Conservation (phyloP, 2,888 invertebrate species). For the Caenorhabditis imperialis region DNA sequence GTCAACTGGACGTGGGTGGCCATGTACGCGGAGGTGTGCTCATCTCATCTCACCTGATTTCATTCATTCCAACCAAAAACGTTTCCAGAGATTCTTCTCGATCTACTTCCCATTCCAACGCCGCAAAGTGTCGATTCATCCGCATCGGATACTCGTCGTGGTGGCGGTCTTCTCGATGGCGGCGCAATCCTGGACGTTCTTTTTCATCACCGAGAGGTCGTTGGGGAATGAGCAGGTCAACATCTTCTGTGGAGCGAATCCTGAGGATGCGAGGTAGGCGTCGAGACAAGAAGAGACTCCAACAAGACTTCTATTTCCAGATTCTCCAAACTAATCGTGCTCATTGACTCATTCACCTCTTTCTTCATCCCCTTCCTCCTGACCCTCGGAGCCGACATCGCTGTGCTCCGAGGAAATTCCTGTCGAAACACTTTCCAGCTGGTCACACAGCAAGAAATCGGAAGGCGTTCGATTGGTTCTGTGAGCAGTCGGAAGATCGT, state of each 20-base stretch:
- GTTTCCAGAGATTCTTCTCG: conserved; percentile 35
- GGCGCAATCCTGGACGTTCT: conserved; percentile 59
- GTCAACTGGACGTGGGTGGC: conserved; percentile 65
- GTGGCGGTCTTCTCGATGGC: conserved; percentile 43
- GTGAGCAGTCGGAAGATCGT: too few relatives aligned
- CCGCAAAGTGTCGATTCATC: conserved; percentile 10
- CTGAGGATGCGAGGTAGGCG: conserved; percentile 21
- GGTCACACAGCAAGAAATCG: too few relatives aligned
- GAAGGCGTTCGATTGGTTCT: too few relatives aligned
- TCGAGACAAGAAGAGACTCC: too few relatives aligned
- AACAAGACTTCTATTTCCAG: too few relatives aligned
- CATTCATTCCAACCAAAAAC: neutral
- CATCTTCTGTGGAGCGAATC: conserved; percentile 56
- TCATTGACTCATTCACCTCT: conserved; percentile 54
- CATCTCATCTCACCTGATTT: too few relatives aligned
- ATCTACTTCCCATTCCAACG: conserved; percentile 42
- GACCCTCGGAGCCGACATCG: conserved; percentile 58
- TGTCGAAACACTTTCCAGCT: too few relatives aligned
- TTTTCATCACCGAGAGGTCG: conserved; percentile 53
- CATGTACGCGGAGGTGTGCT: conserved; percentile 57
- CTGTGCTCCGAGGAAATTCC: too few relatives aligned
- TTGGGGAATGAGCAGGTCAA: conserved; percentile 37
- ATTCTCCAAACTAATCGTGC: conserved; percentile 32
- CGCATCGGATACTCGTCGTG: conserved; percentile 1
- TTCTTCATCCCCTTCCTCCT: conserved; percentile 62